Evolutionary conservation across 2,113 vertebrate species (phyloP), one percentile per base, ranked within the genome.

Genomic region (Epinephelus fuscoguttatus): DNA sequence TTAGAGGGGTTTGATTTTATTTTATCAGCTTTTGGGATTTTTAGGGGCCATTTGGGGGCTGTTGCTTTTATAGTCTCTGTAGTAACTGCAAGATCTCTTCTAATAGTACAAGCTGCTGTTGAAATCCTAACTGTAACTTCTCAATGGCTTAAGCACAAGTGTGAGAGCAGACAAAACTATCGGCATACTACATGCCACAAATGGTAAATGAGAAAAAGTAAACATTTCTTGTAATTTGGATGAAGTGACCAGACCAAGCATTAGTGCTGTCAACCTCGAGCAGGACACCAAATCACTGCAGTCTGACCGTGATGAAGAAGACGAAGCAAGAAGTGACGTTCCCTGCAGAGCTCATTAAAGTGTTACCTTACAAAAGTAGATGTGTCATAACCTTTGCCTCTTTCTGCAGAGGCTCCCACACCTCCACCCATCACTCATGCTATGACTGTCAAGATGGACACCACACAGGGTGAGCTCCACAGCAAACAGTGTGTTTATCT

Each of bases 401-500:
- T 62, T 70, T n/a, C 17, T 76, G 11, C 86, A 93, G 92, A 52
- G 30, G 70, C 75, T 68, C 71, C 88, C 9, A 92, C 94, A 6
- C 8, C 74, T 68, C 63, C 88, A 42, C 78, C 81, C 13, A 81
- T 17, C 7, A 93, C 94, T 71, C 92, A 90, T 2, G 73, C 86
- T 2, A 64, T 30, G 53, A 94, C 93, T 21, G 10, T 84, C 14
- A 91, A 72, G 81, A 78, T 79, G 70, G 89, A 94, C 60, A 94
- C 94, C 17, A 92, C 91, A 9, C 78, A 80, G 60, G 83, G 93
- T 94, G 70, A 94, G 67, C n/a, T 45, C 17, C 18, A 52, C 15
- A 56, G n/a, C n/a, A 10, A 18, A 71, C 25, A 27, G 18, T 17
- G 42, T 70, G 18, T 60, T 45, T 82, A 14, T 56, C 6, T 56